Base-by-base conservation (phyloP, 2,797 vertebrate genomes). In the Cyclopterus lumpus region DNA sequence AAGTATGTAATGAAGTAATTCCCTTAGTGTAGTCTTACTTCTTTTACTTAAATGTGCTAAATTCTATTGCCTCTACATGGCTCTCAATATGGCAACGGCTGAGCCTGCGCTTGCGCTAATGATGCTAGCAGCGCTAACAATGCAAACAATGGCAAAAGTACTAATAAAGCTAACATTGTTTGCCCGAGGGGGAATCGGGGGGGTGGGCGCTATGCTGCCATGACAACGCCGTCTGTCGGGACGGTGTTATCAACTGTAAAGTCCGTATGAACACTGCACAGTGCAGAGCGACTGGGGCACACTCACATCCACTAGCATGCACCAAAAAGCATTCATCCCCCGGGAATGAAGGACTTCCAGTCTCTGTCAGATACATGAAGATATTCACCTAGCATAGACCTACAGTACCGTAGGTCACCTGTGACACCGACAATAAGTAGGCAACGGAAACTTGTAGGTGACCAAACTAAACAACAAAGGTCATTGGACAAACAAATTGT, bases 381-480 rank as follows among this genome's bases (percentile, higher is more conserved):
- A 53, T 42, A 7, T 42, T 42, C n/a, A 22, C 24, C 32, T 48
- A 26, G 8, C 11, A 5, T 9, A 55, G 9, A 61, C n/a, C 8
- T 46, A 46, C 44, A 3, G 44, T 20, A 46, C 44, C 18, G 44
- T n/a, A 34, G 65, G 28, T 71, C 6, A 64, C 5, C 2, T 46
- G 4, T 58, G 6, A 67, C 26, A 63, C 5, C 18, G 18, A 2
- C 9, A 20, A 28, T 0, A 42, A 49, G 16, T 11, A 54, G 20
- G 66, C 28, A 46, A 62, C 20, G 8, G 16, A 30, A 60, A 22
- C 28, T 24, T 67, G 48, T 80, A 26, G 68, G 20, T 40, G 28
- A 54, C 24, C 11, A 40, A 58, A 44, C 48, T 74, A 18, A 73
- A 72, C 38, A 51, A 61, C 16, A 62, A 71, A 10, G 40, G 40